Base-by-base conservation (phyloP, 1,140 invertebrate species). In the Sycophaga agraensis region DNA sequence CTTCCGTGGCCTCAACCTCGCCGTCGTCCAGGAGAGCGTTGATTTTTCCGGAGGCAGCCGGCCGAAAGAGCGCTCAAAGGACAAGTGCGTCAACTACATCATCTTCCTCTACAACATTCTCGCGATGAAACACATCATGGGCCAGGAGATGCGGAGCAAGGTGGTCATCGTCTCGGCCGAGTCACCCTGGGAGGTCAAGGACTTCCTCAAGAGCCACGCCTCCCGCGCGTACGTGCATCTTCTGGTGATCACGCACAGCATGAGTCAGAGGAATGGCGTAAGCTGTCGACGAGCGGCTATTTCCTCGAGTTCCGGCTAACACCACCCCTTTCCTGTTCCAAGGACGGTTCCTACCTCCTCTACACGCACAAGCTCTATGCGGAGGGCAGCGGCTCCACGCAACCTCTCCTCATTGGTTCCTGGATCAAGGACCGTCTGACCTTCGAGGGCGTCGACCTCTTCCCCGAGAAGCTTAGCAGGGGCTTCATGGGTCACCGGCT, bases 401-500 rank as follows among this genome's bases (percentile, higher is more conserved):
- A 73, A 35, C 83, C 87, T 1, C 62, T 83, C 24, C 84, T 89
- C 7, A 64, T 90, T 17, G 86, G 84, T 28, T 88, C 88, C 21
- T 91, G 88, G 88, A 78, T 80, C 16, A 82, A 82, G 34, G 83
- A 85, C 37, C 82, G 78, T 21, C 82, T 87, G 2, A 83, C 85
- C 51, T 77, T 80, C 0, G 69, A 84, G 22, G 26, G 59, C 16
- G 79, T 87, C 0, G 77, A 86, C 73, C 74, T 90, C 24, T 91
- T 89, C 76, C 88, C 88, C 9, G 64, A 70, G 3, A 91, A 91
- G 77, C 84, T 90, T 68, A 72, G 68, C 0, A 46, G 80, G 19
- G 88, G 89, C 11, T 89, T 90, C 68, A 83, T 86, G 26, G 88
- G 88, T n/a, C 87, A 89, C 69, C 82, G 87, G 43, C 87, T 91